A percentile compares a stretch with the other conserved stretches of the same genome.
Conservation (phyloP, 1,140 invertebrate genomes). For the Pseudomyrmex concolor region DNA sequence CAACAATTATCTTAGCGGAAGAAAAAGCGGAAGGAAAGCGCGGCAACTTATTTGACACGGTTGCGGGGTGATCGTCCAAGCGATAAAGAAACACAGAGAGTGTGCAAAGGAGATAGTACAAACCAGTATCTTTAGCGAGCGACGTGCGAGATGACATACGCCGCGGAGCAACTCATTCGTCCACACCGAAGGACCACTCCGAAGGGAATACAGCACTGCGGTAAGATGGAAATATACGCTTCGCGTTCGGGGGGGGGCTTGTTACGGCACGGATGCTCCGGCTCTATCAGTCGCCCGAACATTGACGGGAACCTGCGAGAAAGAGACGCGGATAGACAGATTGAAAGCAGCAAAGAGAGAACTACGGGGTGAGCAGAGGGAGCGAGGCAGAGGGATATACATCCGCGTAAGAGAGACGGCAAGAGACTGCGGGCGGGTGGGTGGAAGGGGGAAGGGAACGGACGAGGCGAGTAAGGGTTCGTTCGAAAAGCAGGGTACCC, state of each 20-base stretch:
- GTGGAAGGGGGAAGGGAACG: slow-evolving; percentile 26
- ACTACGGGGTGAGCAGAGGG: slow-evolving; percentile 40
- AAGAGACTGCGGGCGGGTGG: slow-evolving; percentile 28
- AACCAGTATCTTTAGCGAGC: slow-evolving; percentile 53
- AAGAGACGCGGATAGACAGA: slow-evolving; percentile 68
- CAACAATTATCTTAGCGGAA: neutral
- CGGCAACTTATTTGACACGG: too few species aligned
- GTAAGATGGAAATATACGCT: slow-evolving; percentile 50
- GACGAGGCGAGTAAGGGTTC: slow-evolving; percentile 58
- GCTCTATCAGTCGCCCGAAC: slow-evolving; percentile 69
- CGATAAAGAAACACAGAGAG: neutral
- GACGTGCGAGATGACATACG: slow-evolving; percentile 43
- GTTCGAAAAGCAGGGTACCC: slow-evolving; percentile 76
- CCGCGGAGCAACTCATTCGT: slow-evolving; percentile 59
- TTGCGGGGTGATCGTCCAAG: neutral
- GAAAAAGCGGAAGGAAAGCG: too few species aligned
- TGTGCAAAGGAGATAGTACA: slow-evolving; percentile 39
- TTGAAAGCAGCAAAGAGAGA: slow-evolving; percentile 65
- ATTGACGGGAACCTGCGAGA: slow-evolving; percentile 69
- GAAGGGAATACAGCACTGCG: slow-evolving; percentile 36
- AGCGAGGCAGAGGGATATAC: slow-evolving; percentile 30
- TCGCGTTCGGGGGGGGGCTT: slow-evolving; percentile 66
- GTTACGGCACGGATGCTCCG: slow-evolving; percentile 66
- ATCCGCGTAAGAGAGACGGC: slow-evolving; percentile 11
- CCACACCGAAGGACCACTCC: slow-evolving; percentile 52